phyloP scores from a whole-genome alignment of 2,888 invertebrate genomes.

The Cotesia congregata region DNA sequence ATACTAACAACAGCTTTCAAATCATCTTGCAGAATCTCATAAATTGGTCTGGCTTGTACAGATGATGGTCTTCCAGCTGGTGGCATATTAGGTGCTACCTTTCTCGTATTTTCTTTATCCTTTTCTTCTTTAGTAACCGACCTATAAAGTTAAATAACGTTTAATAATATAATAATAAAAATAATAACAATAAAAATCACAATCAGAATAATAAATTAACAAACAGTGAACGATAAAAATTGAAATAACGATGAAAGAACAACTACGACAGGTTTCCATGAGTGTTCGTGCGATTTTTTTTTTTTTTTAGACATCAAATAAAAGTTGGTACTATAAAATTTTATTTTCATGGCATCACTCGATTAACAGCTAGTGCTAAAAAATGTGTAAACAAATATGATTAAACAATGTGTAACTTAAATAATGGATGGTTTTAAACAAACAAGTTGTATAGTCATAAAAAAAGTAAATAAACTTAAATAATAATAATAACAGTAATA shows the following conservation, averaged over 20 bases:
- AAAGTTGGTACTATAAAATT: conserved; percentile 7
- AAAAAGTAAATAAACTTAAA: neutral
- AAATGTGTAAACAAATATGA: neutral
- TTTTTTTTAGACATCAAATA: neutral
- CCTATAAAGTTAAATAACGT: conserved; percentile 69
- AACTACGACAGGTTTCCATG: conserved; percentile 53
- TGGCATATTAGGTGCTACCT: conserved; percentile 69
- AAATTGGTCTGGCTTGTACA: conserved; percentile 64
- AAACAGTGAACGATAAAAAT: conserved; percentile 29
- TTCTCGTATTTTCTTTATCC: conserved; percentile 87
- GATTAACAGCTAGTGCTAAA: neutral
- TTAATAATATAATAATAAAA: conserved; percentile 21
- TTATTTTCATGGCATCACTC: conserved; percentile 10
- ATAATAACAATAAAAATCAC: conserved; percentile 27
- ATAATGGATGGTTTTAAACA: neutral
- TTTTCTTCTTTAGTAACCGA: conserved; percentile 88
- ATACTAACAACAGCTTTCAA: conserved; percentile 56
- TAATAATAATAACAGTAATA: conserved; percentile 9
- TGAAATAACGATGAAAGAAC: conserved; percentile 44
- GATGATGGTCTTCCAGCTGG: conserved; percentile 68
- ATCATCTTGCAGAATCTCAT: conserved; percentile 62
- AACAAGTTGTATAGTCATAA: conserved; percentile 7
- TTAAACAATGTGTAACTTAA: neutral
- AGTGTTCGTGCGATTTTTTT: conserved; percentile 28
- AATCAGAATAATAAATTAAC: neutral